Conservation (phyloP, 2,797 vertebrate genomes). For the Eidolon dupreanum region DNA sequence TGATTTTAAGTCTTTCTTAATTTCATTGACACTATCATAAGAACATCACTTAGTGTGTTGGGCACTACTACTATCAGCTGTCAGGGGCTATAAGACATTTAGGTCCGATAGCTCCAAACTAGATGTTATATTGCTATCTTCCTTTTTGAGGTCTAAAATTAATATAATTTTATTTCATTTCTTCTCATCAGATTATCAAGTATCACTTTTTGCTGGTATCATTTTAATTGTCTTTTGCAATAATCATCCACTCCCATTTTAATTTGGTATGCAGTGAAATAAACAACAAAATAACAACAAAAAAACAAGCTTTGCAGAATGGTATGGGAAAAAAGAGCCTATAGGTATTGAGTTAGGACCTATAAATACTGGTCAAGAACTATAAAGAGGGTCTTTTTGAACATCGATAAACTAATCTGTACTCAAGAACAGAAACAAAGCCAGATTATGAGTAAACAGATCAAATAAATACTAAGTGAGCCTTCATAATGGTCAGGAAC, state of each 20-base stretch:
- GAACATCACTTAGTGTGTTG: not conserved
- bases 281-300: not conserved
- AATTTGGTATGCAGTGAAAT: not conserved
- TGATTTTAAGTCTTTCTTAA: not conserved
- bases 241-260: not conserved
- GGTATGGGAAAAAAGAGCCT: not conserved
- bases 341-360: not conserved
- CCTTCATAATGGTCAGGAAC: not conserved
- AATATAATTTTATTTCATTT: not conserved
- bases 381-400: not conserved
- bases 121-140: not conserved
- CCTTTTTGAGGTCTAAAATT: not conserved
- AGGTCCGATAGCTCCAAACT: not conserved
- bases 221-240: not conserved
- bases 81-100: not conserved
- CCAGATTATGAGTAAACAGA: not conserved
- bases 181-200: not conserved
- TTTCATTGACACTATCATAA: conserved; percentile 34
- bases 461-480: not conserved
- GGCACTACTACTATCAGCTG: not conserved
- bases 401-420: not conserved
- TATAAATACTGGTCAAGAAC: not conserved
- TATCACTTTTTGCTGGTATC: not conserved
- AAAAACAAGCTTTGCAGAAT: not conserved
- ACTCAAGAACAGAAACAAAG: not conserved